Evolutionary conservation across 2,888 invertebrate species (phyloP).

Genomic region (Autographa gamma): DNA sequence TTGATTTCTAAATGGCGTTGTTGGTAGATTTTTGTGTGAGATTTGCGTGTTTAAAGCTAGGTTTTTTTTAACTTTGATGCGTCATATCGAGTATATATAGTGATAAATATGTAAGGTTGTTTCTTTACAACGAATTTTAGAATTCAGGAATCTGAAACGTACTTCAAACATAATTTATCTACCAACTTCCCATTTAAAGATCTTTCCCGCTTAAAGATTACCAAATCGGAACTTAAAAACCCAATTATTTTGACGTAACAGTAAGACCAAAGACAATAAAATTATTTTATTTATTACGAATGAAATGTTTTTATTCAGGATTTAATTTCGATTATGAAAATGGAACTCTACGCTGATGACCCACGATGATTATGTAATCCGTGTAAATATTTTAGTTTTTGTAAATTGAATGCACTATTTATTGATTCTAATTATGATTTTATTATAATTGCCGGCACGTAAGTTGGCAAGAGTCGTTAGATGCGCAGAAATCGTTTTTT

Average conservation of each 20-base stretch:
- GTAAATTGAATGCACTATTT: constrained; percentile 16
- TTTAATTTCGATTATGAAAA: not conserved
- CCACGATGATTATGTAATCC: constrained; percentile 1
- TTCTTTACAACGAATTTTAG: no score
- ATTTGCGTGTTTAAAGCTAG: not conserved
- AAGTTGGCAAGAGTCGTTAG: no score
- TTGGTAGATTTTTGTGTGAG: not conserved
- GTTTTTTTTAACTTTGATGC: not conserved
- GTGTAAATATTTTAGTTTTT: constrained; percentile 18
- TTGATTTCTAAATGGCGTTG: not conserved
- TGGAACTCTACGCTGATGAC: constrained; percentile 6
- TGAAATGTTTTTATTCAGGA: not conserved
- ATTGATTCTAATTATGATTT: constrained; percentile 11
- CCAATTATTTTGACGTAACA: no score
- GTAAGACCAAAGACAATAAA: not conserved
- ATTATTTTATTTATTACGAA: not conserved
- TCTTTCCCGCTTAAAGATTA: no score
- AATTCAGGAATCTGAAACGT: no score
- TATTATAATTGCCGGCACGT: no score
- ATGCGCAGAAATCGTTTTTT: no score
- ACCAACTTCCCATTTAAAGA: no score
- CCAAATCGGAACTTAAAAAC: no score
- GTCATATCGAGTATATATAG: no score
- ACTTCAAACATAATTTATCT: no score
- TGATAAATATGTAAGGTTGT: no score